Evolutionary conservation across 2,113 vertebrate genomes (phyloP), one percentile per base, ranked within the genome.

Genomic region (Serranochromis macrocephalus): DNA sequence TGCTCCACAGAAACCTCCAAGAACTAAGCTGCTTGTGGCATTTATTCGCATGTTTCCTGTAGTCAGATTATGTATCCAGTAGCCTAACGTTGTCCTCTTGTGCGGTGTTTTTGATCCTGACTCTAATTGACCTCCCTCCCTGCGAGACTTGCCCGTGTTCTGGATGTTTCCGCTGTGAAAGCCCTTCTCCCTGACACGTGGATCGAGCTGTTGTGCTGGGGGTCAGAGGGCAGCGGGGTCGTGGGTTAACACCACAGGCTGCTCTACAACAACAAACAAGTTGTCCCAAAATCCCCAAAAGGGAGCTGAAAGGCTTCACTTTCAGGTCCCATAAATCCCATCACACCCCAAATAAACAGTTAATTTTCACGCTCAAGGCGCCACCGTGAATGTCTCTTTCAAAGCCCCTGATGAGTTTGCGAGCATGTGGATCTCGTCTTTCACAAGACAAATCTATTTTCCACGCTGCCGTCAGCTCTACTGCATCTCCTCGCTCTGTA

Each of bases 231-330:
- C 93, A 88, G 78, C 31, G 17, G 83, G 94, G 94, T 90, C 91
- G 90, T 86, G 92, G 96, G 95, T 96, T 95, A 96, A 95, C 85
- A 82, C 94, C 89, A 93, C 88, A 71, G 87, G 90, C 83, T 83
- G 89, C 88, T 61, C 86, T 94, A 31, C 81, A 92, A 94, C 85
- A 95, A 95, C 94, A 97, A 96, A 95, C 91, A 94, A 82, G 86
- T 80, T 42, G 87, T 93, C 85, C 51, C 54, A 31, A 86, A 90
- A 88, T 88, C 91, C 86, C 83, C 26, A 45, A 82, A 45, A 9
- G 6, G 82, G 31, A 33, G 58, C 42, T 79, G 9, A 53, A 38
- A 82, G 83, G 87, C 80, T 91, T 89, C 87, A 82, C 80, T 82
- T 88, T 87, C 88, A 85, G 91, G 47, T 80, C 38, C 75, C 38